Percentiles rank a stretch among this genome's conserved stretches.
Evolutionary conservation across 2,888 invertebrate genomes (phyloP).

Genomic region (Spialia ferax): DNA sequence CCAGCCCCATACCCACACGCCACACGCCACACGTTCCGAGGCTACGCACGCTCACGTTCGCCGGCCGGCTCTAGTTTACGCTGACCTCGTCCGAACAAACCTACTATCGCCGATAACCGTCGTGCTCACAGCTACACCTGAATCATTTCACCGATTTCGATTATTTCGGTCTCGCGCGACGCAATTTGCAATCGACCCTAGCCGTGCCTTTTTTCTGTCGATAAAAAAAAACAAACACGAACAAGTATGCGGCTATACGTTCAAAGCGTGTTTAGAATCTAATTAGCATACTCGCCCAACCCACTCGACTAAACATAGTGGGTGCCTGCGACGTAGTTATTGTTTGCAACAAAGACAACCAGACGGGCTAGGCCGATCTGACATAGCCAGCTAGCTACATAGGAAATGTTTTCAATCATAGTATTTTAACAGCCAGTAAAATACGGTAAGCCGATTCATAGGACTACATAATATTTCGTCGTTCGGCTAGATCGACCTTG

Average conservation of each 20-base stretch:
- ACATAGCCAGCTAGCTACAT: not conserved
- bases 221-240: constrained; percentile 49
- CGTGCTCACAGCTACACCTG: not conserved
- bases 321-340: constrained; percentile 32
- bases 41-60: too few species aligned
- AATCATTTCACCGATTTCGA: constrained; percentile 7
- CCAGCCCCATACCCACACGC: not conserved
- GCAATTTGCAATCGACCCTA: constrained; percentile 28
- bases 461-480: constrained; percentile 46
- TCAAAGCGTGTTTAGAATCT: constrained; percentile 63
- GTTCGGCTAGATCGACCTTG: constrained; percentile 64
- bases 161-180: constrained; percentile 16
- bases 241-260: constrained; percentile 41
- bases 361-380: not conserved
- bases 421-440: not conserved
- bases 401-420: not conserved
- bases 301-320: constrained; percentile 23
- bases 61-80: constrained; percentile 47
- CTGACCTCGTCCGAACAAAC: constrained; percentile 28
- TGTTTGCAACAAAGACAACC: constrained; percentile 28
- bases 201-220: constrained; percentile 38
- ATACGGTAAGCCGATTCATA: constrained; percentile 15
- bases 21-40: too few species aligned
- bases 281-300: constrained; percentile 65
- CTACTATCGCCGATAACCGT: constrained; percentile 27